A percentile compares a stretch with the other conserved stretches of the same genome.
These are phyloP conservation scores for Poeciliopsis presidionis DNA, from an alignment of 2,797 vertebrate genomes.

Conservation along the genomic window DNA sequence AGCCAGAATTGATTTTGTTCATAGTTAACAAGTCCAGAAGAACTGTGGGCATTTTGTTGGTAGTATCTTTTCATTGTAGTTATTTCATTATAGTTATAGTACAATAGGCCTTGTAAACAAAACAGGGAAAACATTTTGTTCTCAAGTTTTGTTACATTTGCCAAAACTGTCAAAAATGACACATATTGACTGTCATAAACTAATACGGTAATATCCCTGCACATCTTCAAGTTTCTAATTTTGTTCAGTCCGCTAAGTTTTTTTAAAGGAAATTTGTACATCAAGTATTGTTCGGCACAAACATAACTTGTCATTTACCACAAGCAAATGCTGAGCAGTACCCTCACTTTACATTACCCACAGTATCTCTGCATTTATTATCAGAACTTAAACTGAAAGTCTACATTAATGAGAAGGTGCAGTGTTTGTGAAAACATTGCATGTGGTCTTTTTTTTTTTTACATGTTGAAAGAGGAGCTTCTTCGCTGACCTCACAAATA, in stretches of 20 bases:
- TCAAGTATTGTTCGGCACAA: background rate
- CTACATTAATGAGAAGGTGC: too few species aligned
- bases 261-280: background rate
- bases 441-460: too few species aligned
- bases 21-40: constrained; percentile 48
- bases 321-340: too few species aligned
- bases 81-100: too few species aligned
- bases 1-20: constrained; percentile 38
- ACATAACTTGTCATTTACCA: too few species aligned
- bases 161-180: background rate
- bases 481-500: too few species aligned
- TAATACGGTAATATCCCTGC: background rate
- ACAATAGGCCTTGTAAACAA: background rate
- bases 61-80: background rate
- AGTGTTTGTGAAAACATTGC: too few species aligned
- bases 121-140: background rate
- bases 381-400: too few species aligned
- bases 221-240: background rate
- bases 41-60: background rate
- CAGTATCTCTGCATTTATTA: too few species aligned
- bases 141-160: background rate
- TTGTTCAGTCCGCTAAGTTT: background rate
- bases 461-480: too few species aligned
- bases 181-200: background rate
- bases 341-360: too few species aligned